Percentiles rank a stretch among this genome's conserved stretches.
Conservation (phyloP, 2,113 vertebrate species). For the Brachyistius frenatus region DNA sequence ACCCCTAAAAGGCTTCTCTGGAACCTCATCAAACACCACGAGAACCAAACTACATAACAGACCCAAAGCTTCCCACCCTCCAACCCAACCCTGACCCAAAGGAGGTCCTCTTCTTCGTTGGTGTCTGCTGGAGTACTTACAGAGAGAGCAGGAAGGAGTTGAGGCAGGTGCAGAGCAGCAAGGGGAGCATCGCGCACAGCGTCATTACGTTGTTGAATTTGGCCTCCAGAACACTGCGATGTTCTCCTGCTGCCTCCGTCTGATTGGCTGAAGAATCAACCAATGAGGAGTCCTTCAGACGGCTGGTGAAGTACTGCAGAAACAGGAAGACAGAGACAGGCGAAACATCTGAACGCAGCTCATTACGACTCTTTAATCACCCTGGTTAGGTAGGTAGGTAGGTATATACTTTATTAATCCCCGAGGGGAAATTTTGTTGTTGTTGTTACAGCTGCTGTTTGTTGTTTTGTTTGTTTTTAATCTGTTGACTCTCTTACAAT, state of each 20-base stretch:
- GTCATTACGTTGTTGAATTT: constrained; percentile 97
- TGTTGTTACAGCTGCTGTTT: background rate
- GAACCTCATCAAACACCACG: no score
- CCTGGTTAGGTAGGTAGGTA: no score
- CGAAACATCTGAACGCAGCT: no score
- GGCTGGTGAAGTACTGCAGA: constrained; percentile 90
- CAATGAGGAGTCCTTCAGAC: constrained; percentile 78
- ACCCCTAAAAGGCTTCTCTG: no score
- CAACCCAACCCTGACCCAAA: no score
- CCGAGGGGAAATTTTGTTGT: no score
- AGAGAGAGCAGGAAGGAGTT: constrained; percentile 91
- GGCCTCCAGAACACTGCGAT: constrained; percentile 77
- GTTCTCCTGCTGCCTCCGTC: background rate
- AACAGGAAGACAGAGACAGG: background rate
- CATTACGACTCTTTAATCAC: no score
- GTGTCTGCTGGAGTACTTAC: constrained; percentile 39
- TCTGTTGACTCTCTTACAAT: no score
- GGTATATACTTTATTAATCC: no score
- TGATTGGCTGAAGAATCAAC: constrained; percentile 31
- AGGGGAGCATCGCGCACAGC: constrained; percentile 92
- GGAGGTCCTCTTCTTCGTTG: background rate
- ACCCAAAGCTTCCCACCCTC: no score
- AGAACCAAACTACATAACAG: no score
- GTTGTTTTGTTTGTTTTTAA: background rate
- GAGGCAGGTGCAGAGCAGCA: constrained; percentile 93